Evolutionary conservation across 2,888 invertebrate genomes (phyloP).

Genomic region (Cordilura impudica): DNA sequence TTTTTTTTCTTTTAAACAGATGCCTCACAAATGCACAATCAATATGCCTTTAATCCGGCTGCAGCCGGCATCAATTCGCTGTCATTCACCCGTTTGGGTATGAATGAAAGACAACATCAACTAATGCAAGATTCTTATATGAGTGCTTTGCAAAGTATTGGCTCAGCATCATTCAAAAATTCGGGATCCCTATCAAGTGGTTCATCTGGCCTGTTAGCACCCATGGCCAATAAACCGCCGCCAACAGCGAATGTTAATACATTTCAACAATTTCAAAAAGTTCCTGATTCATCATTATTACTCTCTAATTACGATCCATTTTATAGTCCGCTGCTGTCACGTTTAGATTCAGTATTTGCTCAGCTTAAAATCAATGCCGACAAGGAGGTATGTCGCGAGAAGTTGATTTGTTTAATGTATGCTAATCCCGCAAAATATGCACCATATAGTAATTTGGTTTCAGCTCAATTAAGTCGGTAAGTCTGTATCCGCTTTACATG

Average conservation of each 20-base stretch:
- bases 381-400: slow-evolving; percentile 87
- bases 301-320: slow-evolving; percentile 93
- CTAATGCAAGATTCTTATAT: slow-evolving; percentile 81
- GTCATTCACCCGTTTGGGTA: slow-evolving; percentile 79
- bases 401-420: slow-evolving; percentile 92
- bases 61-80: slow-evolving; percentile 63
- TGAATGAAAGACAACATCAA: slow-evolving; percentile 80
- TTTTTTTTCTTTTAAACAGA: slow-evolving; percentile 74
- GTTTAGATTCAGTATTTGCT: slow-evolving; percentile 90
- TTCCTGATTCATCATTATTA: slow-evolving; percentile 88
- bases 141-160: slow-evolving; percentile 78
- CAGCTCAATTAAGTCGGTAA: slow-evolving; percentile 91
- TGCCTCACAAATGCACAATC: slow-evolving; percentile 78
- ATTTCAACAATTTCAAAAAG: slow-evolving; percentile 91
- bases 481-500: slow-evolving; percentile 55
- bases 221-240: slow-evolving; percentile 69
- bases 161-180: slow-evolving; percentile 73
- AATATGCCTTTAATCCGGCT: slow-evolving; percentile 69
- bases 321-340: slow-evolving; percentile 90
- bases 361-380: slow-evolving; percentile 83
- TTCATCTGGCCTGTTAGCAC: slow-evolving; percentile 61
- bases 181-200: slow-evolving; percentile 69
- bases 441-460: slow-evolving; percentile 92
- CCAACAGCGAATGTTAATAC: slow-evolving; percentile 80
- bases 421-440: slow-evolving; percentile 92